Evolutionary conservation across 2,888 invertebrate species (phyloP).

Genomic region (Myopa tessellatipennis): DNA sequence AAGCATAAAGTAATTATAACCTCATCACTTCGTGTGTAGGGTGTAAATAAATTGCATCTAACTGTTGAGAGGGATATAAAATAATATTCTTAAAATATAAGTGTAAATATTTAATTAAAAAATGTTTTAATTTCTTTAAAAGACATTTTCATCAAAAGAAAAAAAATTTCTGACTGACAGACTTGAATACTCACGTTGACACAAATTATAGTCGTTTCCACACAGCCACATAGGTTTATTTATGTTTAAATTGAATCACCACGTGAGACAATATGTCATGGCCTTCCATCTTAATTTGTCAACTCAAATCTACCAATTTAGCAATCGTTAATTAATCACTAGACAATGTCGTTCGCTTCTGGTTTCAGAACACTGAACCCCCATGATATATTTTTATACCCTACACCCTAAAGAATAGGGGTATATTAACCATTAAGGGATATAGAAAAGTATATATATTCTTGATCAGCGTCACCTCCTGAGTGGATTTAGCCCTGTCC

Average conservation of each 20-base stretch:
- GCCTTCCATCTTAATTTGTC: constrained; percentile 50
- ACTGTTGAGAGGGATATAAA: no score
- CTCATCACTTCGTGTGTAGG: no score
- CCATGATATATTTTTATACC: background rate
- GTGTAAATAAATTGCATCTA: constrained; percentile 45
- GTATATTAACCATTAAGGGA: no score
- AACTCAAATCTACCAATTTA: constrained; percentile 56
- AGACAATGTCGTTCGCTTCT: constrained; percentile 5
- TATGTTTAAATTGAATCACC: constrained; percentile 10
- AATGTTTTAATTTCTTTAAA: constrained; percentile 35
- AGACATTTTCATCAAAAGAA: constrained; percentile 15
- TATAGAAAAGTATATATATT: no score
- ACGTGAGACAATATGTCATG: background rate
- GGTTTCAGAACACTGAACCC: background rate
- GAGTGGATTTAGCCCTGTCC: no score
- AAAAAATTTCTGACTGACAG: constrained; percentile 6
- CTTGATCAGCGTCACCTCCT: no score
- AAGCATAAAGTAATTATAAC: no score
- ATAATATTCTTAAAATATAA: constrained; percentile 17
- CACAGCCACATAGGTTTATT: constrained; percentile 9
- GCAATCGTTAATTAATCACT: constrained; percentile 41
- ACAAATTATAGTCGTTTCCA: background rate
- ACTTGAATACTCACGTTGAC: background rate
- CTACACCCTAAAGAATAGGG: no score
- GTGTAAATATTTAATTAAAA: constrained; percentile 40